Percentiles rank a stretch among this genome's conserved stretches.
Conservation (phyloP, 2,113 vertebrate species). For the Octodon degus region DNA sequence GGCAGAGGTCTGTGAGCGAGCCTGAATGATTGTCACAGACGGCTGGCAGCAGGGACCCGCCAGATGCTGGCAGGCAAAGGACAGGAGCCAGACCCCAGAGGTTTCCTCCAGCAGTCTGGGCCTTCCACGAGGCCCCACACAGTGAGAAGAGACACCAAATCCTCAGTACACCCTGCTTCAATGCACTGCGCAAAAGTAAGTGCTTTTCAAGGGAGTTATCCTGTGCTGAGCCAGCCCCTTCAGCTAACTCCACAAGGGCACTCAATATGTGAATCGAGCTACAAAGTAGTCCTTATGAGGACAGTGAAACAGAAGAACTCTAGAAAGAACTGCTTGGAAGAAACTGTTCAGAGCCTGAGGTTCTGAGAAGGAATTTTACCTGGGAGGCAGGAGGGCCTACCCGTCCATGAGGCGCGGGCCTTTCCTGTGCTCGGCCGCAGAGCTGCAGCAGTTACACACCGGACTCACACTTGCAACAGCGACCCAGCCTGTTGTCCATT, state of each 20-base stretch:
- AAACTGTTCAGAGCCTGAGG: not conserved
- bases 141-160: not conserved
- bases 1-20: not conserved
- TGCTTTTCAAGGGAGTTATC: accelerated
- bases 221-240: not conserved
- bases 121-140: not conserved
- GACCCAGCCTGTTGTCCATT: not conserved
- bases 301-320: not conserved
- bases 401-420: not conserved
- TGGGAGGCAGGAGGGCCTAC: not conserved
- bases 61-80: not conserved
- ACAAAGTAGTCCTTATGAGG: not conserved
- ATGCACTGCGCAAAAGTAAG: not conserved
- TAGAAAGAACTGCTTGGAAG: not conserved
- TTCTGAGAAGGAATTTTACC: not conserved
- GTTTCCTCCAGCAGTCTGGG: accelerated
- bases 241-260: not conserved
- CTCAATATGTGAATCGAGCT: not conserved
- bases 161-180: not conserved
- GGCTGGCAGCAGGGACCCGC: not conserved
- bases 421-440: accelerated
- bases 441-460: accelerated
- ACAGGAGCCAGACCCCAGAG: not conserved
- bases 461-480: accelerated
- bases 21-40: not conserved